Evolutionary conservation across 2,113 vertebrate genomes (phyloP).

Genomic region (Galeopterus variegatus): DNA sequence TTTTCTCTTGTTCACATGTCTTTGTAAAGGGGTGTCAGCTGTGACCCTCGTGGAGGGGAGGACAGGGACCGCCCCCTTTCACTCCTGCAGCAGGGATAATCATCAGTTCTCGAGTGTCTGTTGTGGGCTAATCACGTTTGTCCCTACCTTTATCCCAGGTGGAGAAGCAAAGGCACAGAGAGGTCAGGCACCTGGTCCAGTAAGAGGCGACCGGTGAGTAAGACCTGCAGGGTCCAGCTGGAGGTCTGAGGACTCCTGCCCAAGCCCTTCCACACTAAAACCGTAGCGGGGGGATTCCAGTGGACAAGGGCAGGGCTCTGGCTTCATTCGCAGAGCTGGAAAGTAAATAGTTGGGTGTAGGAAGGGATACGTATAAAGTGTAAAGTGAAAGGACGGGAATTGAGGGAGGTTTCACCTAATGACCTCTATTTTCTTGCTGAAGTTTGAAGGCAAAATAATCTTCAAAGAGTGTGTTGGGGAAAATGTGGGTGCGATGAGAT

Average conservation of each 20-base stretch:
- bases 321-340: not conserved
- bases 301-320: fast-evolving
- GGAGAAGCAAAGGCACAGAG: not conserved
- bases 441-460: not conserved
- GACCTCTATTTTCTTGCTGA: not conserved
- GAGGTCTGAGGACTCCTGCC: not conserved
- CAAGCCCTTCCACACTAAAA: not conserved
- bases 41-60: too few species aligned
- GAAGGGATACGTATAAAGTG: not conserved
- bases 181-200: not conserved
- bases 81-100: too few species aligned
- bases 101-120: not conserved
- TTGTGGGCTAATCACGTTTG: not conserved
- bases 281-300: not conserved
- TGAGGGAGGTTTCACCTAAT: not conserved
- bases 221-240: not conserved
- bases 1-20: too few species aligned
- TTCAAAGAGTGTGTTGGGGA: not conserved
- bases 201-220: not conserved
- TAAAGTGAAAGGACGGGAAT: not conserved
- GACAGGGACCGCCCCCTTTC: too few species aligned
- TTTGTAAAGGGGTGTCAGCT: too few species aligned
- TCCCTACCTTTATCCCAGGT: not conserved
- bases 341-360: not conserved
- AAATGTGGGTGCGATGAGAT: not conserved